Percentiles rank a stretch among this genome's conserved stretches.
phyloP scores from a whole-genome alignment of 2,113 vertebrate genomes.

The Zapornia atra region DNA sequence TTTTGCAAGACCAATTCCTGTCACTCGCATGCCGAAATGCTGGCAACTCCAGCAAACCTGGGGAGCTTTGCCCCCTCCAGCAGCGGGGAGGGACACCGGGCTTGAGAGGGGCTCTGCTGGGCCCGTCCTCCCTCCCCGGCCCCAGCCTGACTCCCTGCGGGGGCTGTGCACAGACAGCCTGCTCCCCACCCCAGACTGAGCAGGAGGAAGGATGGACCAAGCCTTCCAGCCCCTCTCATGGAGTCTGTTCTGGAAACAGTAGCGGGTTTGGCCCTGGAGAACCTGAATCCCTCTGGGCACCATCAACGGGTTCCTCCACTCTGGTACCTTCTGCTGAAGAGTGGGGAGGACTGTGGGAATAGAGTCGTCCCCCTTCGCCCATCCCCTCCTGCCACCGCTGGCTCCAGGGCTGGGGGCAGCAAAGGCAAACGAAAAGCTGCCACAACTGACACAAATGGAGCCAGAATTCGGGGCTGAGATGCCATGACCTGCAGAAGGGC shows the following conservation, averaged over 20 bases:
- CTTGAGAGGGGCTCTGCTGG: neutral
- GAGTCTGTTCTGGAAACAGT: neutral
- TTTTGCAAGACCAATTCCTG: conserved; percentile 27
- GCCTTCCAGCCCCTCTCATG: accelerated
- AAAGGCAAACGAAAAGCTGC: neutral
- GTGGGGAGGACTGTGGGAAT: accelerated
- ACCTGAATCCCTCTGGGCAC: neutral
- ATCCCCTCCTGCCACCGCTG: accelerated
- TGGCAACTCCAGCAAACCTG: neutral
- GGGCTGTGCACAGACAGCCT: neutral
- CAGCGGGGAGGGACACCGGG: accelerated
- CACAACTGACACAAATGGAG: accelerated
- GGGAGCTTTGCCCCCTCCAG: neutral
- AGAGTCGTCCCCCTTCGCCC: accelerated
- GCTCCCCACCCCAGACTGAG: neutral
- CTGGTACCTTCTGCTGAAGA: neutral
- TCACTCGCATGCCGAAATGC: accelerated
- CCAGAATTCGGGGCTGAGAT: neutral
- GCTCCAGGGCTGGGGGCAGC: neutral
- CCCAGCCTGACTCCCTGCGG: accelerated
- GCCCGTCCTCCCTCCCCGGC: neutral
- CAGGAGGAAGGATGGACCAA: neutral
- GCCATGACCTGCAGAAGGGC: accelerated
- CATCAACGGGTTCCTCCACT: neutral
- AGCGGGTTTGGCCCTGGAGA: neutral